phyloP scores from a whole-genome alignment of 2,113 vertebrate species.

The Grallaria varia region DNA sequence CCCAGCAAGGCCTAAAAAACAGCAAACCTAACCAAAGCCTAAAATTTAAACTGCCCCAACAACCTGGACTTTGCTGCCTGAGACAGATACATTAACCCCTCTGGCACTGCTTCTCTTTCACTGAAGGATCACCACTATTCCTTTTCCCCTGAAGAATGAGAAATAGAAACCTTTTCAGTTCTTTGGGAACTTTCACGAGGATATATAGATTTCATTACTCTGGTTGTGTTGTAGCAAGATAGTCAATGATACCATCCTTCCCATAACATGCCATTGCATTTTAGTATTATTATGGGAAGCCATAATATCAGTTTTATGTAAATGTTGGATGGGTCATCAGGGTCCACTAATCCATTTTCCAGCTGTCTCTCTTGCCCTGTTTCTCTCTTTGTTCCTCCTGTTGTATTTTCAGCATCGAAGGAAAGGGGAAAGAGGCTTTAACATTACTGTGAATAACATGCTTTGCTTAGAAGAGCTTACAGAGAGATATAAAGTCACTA shows the following conservation, averaged over 20 bases:
- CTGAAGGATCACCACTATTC: not conserved
- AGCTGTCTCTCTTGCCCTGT: not conserved
- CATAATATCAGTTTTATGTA: not conserved
- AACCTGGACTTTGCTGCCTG: not conserved
- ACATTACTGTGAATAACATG: fast-evolving
- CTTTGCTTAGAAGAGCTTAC: not conserved
- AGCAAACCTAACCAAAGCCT: too few species aligned
- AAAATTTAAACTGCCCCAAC: too few species aligned
- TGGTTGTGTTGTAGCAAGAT: not conserved
- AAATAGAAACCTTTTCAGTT: not conserved
- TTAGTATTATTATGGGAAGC: not conserved
- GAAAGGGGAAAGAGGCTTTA: not conserved
- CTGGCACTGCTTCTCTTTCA: not conserved
- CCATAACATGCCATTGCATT: not conserved
- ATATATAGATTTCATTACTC: not conserved
- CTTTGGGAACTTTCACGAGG: not conserved
- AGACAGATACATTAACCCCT: not conserved
- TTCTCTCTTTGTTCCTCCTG: not conserved
- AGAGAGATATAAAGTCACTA: not conserved
- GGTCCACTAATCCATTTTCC: not conserved
- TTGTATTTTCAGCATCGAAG: not conserved
- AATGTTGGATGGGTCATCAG: not conserved
- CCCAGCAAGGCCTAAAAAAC: too few species aligned
- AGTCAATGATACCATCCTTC: not conserved
- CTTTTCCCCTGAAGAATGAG: not conserved